Evolutionary conservation across 2,113 vertebrate species (phyloP).

Genomic region (Tyrannus savana): DNA sequence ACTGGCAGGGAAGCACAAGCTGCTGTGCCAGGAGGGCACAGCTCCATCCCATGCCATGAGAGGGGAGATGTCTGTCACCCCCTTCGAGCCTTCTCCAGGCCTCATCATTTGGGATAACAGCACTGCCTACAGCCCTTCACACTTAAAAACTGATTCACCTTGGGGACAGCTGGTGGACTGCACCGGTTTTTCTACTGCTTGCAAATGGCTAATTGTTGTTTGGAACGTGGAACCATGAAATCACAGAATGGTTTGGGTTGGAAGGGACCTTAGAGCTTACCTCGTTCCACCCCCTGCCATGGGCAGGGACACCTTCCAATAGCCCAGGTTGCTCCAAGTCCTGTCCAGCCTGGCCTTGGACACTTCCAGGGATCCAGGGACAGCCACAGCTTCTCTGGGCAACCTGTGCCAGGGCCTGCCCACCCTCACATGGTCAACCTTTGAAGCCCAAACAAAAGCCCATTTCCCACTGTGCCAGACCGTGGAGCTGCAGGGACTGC

Average conservation of each 20-base stretch:
- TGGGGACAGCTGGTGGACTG: background rate
- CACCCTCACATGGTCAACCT: background rate
- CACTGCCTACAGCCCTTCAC: background rate
- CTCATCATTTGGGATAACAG: background rate
- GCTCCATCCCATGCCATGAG: background rate
- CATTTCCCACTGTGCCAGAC: background rate
- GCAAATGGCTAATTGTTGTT: background rate
- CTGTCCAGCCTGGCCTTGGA: background rate
- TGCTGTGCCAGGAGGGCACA: background rate
- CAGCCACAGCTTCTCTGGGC: background rate
- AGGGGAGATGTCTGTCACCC: background rate
- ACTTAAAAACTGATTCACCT: fast-evolving
- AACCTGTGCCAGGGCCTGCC: background rate
- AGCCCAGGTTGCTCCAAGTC: background rate
- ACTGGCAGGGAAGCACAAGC: background rate
- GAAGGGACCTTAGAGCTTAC: background rate
- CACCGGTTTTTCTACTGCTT: background rate
- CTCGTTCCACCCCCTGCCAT: too few relatives aligned
- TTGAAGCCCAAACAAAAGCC: background rate
- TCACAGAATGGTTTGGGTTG: background rate
- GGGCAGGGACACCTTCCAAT: background rate
- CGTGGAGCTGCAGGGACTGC: background rate
- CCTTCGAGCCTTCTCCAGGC: background rate
- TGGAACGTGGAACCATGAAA: background rate
- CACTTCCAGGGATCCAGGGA: background rate